A percentile compares a stretch with the other conserved stretches of the same genome.
Conservation (phyloP, 1,140 invertebrate species). For the Drosophila pruinosa region DNA sequence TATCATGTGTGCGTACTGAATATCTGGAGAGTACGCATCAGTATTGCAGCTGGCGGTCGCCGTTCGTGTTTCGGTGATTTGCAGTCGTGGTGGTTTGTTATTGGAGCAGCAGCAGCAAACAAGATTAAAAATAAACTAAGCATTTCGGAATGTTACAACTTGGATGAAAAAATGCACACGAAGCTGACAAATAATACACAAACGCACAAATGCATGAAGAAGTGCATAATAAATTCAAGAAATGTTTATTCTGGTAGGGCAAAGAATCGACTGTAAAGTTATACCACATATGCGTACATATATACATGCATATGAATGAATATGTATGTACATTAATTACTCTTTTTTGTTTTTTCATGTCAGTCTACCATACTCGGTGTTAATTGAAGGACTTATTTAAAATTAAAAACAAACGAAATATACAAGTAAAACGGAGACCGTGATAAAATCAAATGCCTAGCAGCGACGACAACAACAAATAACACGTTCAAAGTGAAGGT, state of each 20-base stretch:
- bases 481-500: conserved; percentile 65
- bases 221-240: conserved; percentile 20
- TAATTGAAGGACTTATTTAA: conserved; percentile 45
- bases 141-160: conserved; percentile 20
- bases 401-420: conserved; percentile 52
- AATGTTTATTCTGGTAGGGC: conserved; percentile 10
- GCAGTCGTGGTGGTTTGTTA: conserved; percentile 76
- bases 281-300: not conserved
- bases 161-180: conserved; percentile 44
- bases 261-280: not conserved
- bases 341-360: conserved; percentile 4
- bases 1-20: conserved; percentile 14
- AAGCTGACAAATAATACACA: conserved; percentile 2
- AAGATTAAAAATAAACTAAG: conserved; percentile 67
- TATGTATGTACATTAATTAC: not conserved
- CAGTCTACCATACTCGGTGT: conserved; percentile 20
- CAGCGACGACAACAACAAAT: conserved; percentile 38
- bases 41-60: conserved; percentile 8
- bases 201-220: conserved; percentile 40
- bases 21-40: not conserved
- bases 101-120: conserved; percentile 64
- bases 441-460: conserved; percentile 43
- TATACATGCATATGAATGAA: not conserved
- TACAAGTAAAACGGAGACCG: conserved; percentile 40
- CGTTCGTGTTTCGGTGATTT: conserved; percentile 33